Conservation (phyloP, 2,113 vertebrate species). For the Corydoras maculifer region DNA sequence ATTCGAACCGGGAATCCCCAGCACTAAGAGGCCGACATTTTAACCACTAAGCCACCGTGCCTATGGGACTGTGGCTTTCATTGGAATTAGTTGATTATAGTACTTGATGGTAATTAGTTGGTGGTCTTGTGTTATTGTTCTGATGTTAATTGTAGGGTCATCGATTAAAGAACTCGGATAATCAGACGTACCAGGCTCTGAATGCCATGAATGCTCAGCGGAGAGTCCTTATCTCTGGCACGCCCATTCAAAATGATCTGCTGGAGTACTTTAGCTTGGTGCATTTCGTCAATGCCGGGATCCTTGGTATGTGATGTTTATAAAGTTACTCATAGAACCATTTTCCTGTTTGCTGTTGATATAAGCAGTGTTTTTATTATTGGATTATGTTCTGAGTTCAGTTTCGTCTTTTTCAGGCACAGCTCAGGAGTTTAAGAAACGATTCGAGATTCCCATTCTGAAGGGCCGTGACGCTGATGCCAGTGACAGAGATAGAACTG, state of each 20-base stretch:
- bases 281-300: conserved; percentile 85
- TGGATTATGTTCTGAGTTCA: neutral
- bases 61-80: no score
- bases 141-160: conserved; percentile 71
- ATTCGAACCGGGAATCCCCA: no score
- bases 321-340: no score
- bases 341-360: neutral
- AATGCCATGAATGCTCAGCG: conserved; percentile 81
- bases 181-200: conserved; percentile 93
- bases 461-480: conserved; percentile 90
- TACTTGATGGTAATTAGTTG: no score
- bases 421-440: conserved; percentile 91
- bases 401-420: conserved; percentile 67
- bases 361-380: neutral
- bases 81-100: no score
- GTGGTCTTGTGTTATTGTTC: no score
- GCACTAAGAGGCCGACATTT: no score
- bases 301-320: conserved; percentile 12
- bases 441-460: conserved; percentile 90
- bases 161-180: conserved; percentile 93
- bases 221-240: conserved; percentile 91
- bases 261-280: conserved; percentile 97
- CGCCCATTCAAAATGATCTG: conserved; percentile 94
- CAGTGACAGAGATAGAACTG: conserved; percentile 72
- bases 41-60: no score